Conservation (phyloP, 1,140 invertebrate genomes). For the Caerostris extrusa region DNA sequence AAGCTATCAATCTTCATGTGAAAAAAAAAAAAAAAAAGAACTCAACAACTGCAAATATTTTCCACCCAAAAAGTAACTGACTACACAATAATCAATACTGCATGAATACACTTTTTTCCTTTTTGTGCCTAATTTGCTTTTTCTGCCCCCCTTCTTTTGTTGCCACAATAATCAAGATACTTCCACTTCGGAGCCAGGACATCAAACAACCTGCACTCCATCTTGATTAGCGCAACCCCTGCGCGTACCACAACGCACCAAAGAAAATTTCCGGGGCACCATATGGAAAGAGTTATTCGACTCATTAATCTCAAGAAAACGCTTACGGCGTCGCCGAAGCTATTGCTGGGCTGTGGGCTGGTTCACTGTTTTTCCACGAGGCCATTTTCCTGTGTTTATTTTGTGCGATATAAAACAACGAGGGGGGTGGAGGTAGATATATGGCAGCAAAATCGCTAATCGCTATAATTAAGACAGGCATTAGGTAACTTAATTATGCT, state of each 20-base stretch:
- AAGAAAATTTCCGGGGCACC: slow-evolving; percentile 55
- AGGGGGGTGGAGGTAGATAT: neutral
- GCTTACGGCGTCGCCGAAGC: slow-evolving; percentile 33
- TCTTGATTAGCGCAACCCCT: too few relatives aligned
- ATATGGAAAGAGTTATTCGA: slow-evolving; percentile 66
- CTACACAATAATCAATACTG: too few relatives aligned
- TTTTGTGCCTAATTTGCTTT: too few relatives aligned
- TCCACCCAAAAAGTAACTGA: too few relatives aligned
- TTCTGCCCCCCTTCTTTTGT: too few relatives aligned
- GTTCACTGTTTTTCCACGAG: neutral
- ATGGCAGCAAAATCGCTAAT: slow-evolving; percentile 26
- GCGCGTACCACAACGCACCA: slow-evolving; percentile 4
- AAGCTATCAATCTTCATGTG: too few relatives aligned
- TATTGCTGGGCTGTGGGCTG: neutral
- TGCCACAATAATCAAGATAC: too few relatives aligned
- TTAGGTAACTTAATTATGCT: slow-evolving; percentile 68
- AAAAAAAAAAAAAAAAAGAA: neutral
- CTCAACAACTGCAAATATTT: too few relatives aligned
- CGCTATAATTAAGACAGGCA: slow-evolving; percentile 57
- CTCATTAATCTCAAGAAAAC: slow-evolving; percentile 51
- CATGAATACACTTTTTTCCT: too few relatives aligned
- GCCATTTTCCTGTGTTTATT: neutral
- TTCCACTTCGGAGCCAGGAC: too few relatives aligned
- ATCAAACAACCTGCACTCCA: too few relatives aligned
- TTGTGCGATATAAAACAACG: neutral